Base-by-base conservation (phyloP, 2,888 invertebrate genomes). In the Torymus aiolomorphi region DNA sequence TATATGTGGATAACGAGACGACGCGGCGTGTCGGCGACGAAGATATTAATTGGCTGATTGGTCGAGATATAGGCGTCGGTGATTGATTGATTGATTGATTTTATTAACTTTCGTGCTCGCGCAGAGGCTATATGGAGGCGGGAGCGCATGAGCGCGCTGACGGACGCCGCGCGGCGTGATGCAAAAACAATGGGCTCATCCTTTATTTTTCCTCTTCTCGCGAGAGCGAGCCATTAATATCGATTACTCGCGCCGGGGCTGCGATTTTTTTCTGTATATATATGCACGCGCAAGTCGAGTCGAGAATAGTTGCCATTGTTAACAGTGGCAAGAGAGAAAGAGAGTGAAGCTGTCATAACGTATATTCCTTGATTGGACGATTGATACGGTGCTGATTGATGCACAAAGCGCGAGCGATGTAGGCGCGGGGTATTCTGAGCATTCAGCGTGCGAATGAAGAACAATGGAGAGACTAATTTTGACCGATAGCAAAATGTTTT, bases 31-130 rank as follows among this genome's bases (percentile, higher is more conserved):
- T 54, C 54, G 70, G 31, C 65, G 63, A 49, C 42, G 42, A 51
- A 65, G 65, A 75, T 78, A 81, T 81, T 81, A 81, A 81, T 81
- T 81, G 78, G 71, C 24, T 76, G 66, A 73, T 76, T 76, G 72
- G 24, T 18, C 62, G 56, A 51, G 80, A 74, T 62, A 73, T 77
- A 42, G 42, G 42, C 42, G 8, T 8, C 42, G 42, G 42, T 51
- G 71, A 76, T 78, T 66, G 72, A 74, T 69, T 78, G 72, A 74
- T 69, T 78, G 59, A 71, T 73, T 65, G 74, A 31, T 72, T 66
- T 80, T 80, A 78, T 78, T 80, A 80, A 77, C 74, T 80, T 80
- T 80, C 65, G 61, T 70, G 54, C 59, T 65, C 57, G 24, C 10
- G 20, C 52, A 63, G 31, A 54, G 42, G 42, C 42, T 31, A 31